Base-by-base conservation (phyloP, 1,140 invertebrate genomes). In the Pseudachorutes palmiensis region DNA sequence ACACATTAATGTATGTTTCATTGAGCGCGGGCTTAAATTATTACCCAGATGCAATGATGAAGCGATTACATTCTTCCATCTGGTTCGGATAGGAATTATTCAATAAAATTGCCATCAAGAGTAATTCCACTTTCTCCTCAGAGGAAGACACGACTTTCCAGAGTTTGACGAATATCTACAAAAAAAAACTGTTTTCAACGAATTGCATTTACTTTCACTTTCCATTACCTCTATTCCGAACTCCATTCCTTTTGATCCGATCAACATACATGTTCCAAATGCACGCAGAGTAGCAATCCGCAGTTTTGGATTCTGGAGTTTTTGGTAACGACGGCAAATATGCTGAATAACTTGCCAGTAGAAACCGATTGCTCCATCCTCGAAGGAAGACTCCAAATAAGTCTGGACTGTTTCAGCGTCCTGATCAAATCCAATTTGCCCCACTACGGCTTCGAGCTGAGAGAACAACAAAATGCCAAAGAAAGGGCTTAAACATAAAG, bases 71-170 rank as follows among this genome's bases (percentile, higher is more conserved):
- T 62, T 69, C 58, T 36, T 73, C 67, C 72, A 72, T 72, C 62
- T 73, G 66, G 64, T 73, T 73, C 1, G 72, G 72, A 28, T 58
- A 69, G 19, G 61, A 48, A 22, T 64, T 60, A 57, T 70, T 70
- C 9, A 73, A 51, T 19, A 48, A 26, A 33, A 69, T 62, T 0
- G 69, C 65, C 19, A 61, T 60, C 58, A 36, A 12, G 12, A 73
- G 32, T 3, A 73, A 63, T 67, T 73, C 72, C 41, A 64, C 31
- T 67, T 69, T 68, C 0, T 70, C 69, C 16, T 62, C 45, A 3
- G 65, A 41, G n/a, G 55, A 19, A 32, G 70, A 31, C 1, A 30
- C 30, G 12, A n/a, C 48, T 3, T 55, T 64, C 72, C 72, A 73
- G 2, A 70, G n/a, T 1, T 33, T 30, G 3, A 61, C 28, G 26